phyloP scores from a whole-genome alignment of 2,797 vertebrate genomes.

The Odontamblyopus rebecca region DNA sequence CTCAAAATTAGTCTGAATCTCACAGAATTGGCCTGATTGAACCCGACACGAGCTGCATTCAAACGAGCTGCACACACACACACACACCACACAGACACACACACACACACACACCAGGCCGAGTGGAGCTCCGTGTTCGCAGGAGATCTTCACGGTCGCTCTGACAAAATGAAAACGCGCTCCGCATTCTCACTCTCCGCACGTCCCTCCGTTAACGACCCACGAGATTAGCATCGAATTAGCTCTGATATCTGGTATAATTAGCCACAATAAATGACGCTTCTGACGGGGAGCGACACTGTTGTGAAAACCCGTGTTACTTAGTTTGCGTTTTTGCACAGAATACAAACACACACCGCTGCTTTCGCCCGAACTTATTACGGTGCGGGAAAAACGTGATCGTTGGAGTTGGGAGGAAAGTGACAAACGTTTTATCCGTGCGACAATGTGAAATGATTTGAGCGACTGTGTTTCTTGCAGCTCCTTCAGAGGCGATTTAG shows the following conservation, averaged over 20 bases:
- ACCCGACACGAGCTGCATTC: constrained; percentile 39
- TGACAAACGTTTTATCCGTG: too few species aligned
- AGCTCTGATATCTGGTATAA: constrained; percentile 2
- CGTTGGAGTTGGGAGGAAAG: too few species aligned
- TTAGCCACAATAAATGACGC: constrained; percentile 22
- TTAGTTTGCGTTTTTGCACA: neutral
- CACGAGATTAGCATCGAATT: constrained; percentile 15
- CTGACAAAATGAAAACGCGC: constrained; percentile 9
- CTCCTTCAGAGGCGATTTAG: too few species aligned
- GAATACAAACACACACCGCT: too few species aligned
- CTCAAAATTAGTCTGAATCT: constrained; percentile 54
- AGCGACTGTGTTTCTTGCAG: too few species aligned
- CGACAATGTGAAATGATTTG: too few species aligned
- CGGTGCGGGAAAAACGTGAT: neutral
- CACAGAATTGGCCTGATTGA: constrained; percentile 52
- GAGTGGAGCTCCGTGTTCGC: too few species aligned
- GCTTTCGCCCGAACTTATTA: neutral
- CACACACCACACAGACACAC: too few species aligned
- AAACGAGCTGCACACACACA: constrained; percentile 20
- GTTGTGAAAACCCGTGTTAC: neutral
- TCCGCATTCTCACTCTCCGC: constrained; percentile 8
- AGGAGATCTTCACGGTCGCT: constrained; percentile 2
- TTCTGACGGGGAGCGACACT: neutral
- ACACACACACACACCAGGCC: too few species aligned
- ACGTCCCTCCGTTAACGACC: constrained; percentile 14